Base-by-base conservation (phyloP, 2,797 vertebrate genomes). In the Gobio occitaniae region DNA sequence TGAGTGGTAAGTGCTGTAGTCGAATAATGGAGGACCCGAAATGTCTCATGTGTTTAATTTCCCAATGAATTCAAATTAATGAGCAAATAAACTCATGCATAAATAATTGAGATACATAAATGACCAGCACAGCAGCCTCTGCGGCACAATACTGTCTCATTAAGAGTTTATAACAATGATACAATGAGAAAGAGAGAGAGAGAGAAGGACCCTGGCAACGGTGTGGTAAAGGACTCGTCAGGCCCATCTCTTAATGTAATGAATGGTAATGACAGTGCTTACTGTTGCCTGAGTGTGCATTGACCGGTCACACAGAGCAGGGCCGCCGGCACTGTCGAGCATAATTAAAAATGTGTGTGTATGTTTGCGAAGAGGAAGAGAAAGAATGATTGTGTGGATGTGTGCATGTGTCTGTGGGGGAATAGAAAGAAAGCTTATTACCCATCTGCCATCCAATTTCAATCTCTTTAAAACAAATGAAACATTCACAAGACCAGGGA, bases 391-490 rank as follows among this genome's bases (percentile, higher is more conserved):
- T 78, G 79, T 86, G 75, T 86, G 78, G 66, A 47, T 78, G 68
- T 71, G 75, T 86, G 78, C 71, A 47, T 78, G 68, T 71, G 65
- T 83, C 65, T 78, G 69, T 85, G 56, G 81, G 82, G 78, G 21
- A 72, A 84, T 61, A 77, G 54, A 83, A 70, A 68, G 54, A 82
- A 84, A 86, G 81, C 77, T 88, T 89, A 88, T 91, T 89, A 88
- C 88, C 91, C 91, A 93, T 94, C 93, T 94, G 91, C 87, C 90
- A 86, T 80, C 87, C 82, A 89, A 92, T 91, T 90, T 88, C 90
- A 88, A 91, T 92, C 86, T 85, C 88, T 88, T 86, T 88, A 88
- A 91, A 90, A 91, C 89, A 90, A 91, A 93, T 90, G 82, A 86
- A 93, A 90, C 92, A 93, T 92, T 91, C 93, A 90, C 90, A 92